phyloP scores from a whole-genome alignment of 1,140 invertebrate genomes.

The Euwallacea fornicatus region DNA sequence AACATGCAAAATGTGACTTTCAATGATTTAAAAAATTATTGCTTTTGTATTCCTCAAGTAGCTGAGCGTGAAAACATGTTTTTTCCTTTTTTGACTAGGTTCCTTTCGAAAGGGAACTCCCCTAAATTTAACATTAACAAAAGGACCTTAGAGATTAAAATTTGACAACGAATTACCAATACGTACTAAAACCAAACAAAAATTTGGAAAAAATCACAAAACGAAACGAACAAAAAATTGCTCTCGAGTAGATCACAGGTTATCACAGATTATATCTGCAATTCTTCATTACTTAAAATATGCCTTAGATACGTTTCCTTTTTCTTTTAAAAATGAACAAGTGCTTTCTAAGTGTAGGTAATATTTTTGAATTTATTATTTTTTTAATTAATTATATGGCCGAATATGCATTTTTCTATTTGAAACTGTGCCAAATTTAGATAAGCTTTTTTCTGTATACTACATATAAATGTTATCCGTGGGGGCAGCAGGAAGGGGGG shows the following conservation, averaged over 20 bases:
- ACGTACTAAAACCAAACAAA: no score
- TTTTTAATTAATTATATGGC: background rate
- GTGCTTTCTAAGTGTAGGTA: background rate
- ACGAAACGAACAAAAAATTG: slow-evolving; percentile 11
- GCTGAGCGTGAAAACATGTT: slow-evolving; percentile 5
- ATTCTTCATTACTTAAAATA: slow-evolving; percentile 39
- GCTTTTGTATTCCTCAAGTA: slow-evolving; percentile 16
- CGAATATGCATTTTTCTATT: background rate
- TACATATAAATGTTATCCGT: no score
- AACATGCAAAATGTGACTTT: no score
- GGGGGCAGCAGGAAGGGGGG: no score
- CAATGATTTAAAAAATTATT: slow-evolving; percentile 3
- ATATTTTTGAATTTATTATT: background rate
- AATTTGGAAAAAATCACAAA: no score
- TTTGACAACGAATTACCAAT: no score
- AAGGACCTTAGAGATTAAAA: no score
- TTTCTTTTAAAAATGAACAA: background rate
- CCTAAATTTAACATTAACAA: no score
- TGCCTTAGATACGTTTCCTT: background rate
- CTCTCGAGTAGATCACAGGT: slow-evolving; percentile 48
- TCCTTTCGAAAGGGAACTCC: background rate
- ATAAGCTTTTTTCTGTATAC: background rate
- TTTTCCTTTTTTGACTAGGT: background rate
- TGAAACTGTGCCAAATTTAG: background rate
- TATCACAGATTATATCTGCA: slow-evolving; percentile 54